Evolutionary conservation across 2,797 vertebrate genomes (phyloP), one percentile per base, ranked within the genome.

Genomic region (Oreortyx pictus): DNA sequence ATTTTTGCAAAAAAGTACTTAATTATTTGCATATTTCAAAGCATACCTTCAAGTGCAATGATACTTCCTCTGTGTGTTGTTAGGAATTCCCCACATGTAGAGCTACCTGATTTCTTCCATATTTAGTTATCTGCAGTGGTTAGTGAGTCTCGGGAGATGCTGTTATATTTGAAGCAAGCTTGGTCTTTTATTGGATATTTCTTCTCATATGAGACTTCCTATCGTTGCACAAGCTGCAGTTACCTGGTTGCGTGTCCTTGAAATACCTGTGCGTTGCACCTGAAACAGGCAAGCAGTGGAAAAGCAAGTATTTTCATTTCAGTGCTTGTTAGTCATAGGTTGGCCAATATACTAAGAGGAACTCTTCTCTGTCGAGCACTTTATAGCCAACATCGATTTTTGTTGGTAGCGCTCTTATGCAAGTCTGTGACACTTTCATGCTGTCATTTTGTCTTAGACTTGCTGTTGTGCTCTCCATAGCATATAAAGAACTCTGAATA

Each of bases 401-500:
- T 89, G 72, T 72, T 43, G 44, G 5, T 46, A 16, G 12, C 12
- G 13, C 7, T 0, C 0, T 8, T 7, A 8, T 64, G 17, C 13
- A 74, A 14, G 71, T 85, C 50, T 25, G 8, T 92, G 72, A 84
- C 74, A 71, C 17, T 61, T 65, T 19, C 4, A 2, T 79, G 25
- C 15, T 71, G 29, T 29, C 6, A 5, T 85, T 85, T 89, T 80
- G 17, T 67, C 14, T 66, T 82, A 22, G 8, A 23, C 11, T 91
- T 64, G 31, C 15, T 0, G 0, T 29, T 77, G n/a, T 1, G 1
- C 7, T 68, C 15, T 29, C 29, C 1, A 0, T 27, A 37, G 10
- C 9, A 16, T 37, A 54, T 62, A 56, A 81, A 74, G 71, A 66
- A 2, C 17, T 65, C 24, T 31, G 4, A 70, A 3, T 82, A 33